A percentile compares a stretch with the other conserved stretches of the same genome.
These are phyloP conservation scores for Herpetotheres cachinnans DNA, from an alignment of 2,113 vertebrate species.

Conservation along the genomic window DNA sequence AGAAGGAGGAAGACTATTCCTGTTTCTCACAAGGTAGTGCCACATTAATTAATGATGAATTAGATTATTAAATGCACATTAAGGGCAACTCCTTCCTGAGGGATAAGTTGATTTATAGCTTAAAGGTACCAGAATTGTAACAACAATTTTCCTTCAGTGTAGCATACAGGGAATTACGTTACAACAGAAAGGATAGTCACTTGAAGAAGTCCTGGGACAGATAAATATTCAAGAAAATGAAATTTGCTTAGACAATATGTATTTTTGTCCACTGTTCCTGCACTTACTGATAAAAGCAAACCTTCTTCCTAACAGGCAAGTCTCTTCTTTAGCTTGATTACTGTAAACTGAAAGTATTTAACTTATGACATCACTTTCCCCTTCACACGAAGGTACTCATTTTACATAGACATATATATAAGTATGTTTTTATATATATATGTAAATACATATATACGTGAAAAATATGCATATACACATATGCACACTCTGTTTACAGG, in stretches of 20 bases:
- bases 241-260: not conserved
- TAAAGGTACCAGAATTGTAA: not conserved
- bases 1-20: conserved; percentile 19
- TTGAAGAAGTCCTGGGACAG: not conserved
- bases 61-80: conserved; percentile 35
- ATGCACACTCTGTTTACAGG: not conserved
- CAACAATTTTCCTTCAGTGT: not conserved
- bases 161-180: not conserved
- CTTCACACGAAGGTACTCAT: not conserved
- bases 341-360: not conserved
- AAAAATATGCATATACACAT: not conserved
- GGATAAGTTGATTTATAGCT: conserved; percentile 17
- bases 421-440: not conserved
- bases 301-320: not conserved
- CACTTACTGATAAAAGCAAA: not conserved
- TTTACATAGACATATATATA: not conserved
- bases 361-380: not conserved
- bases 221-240: not conserved
- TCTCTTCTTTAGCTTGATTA: not conserved
- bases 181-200: not conserved
- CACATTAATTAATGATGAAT: conserved; percentile 58
- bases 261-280: not conserved
- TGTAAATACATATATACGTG: not conserved
- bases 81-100: conserved; percentile 29
- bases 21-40: conserved; percentile 12